Conservation (phyloP, 2,888 invertebrate species). For the Cheilosia variabilis region DNA sequence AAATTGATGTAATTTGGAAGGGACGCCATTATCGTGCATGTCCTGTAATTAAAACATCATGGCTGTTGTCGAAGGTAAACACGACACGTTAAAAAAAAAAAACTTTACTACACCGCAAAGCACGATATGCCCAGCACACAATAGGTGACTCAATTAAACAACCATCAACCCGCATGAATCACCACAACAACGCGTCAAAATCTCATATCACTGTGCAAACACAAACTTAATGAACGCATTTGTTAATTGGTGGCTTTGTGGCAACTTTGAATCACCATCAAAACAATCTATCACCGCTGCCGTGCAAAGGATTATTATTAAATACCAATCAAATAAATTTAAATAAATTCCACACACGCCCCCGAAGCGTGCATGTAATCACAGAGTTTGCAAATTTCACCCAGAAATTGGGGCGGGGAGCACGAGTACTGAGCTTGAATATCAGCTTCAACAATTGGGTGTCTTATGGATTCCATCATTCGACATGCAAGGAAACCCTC, state of each 20-base stretch:
- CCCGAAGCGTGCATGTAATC: conserved; percentile 52
- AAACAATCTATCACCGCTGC: not conserved
- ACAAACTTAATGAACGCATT: conserved; percentile 59
- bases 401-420: not conserved
- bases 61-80: too few species aligned
- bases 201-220: conserved; percentile 54
- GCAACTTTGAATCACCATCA: conserved; percentile 27
- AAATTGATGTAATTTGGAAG: too few species aligned
- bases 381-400: conserved; percentile 43
- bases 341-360: conserved; percentile 58
- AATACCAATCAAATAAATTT: conserved; percentile 72
- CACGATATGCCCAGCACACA: conserved; percentile 8
- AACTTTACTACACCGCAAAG: not conserved
- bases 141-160: conserved; percentile 53
- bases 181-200: conserved; percentile 52
- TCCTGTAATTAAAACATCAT: too few species aligned
- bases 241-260: conserved; percentile 55
- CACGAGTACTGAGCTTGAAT: not conserved
- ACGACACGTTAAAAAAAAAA: not conserved
- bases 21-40: too few species aligned
- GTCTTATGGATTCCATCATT: conserved; percentile 43
- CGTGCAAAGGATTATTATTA: conserved; percentile 53
- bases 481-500: conserved; percentile 26
- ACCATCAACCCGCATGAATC: conserved; percentile 42
- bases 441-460: conserved; percentile 37